Evolutionary conservation across 2,113 vertebrate species (phyloP), one percentile per base, ranked within the genome.

Genomic region (Mirounga angustirostris): DNA sequence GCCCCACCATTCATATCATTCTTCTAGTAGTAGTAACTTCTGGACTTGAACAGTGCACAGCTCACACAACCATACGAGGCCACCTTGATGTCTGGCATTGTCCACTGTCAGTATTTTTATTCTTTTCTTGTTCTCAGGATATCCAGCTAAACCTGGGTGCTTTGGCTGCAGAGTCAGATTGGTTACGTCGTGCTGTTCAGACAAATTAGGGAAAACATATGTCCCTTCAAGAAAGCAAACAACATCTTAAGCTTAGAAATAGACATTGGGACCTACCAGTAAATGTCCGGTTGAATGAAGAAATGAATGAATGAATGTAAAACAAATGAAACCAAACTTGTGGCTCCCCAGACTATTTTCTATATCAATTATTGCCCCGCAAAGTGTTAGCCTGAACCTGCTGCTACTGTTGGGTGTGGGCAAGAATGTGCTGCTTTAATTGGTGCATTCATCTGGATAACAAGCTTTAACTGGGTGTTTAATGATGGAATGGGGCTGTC

Each of bases 381-480:
- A 18, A 40, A 63, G 14, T 22, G 40, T 89, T 30, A n/a, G 14
- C 26, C 21, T 33, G 24, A 94, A 63, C 56, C 52, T 54, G 22
- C 36, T 73, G 56, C 56, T 40, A 8, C 59, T 61, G 22, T 46
- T 56, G 46, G 76, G 28, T 58, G 9, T 56, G 36, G 50, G 26
- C 69, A 58, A 26, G 58, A 80, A 26, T 26, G 11, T 28, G 22
- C 69, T 67, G n/a, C 7, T 91, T 85, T 94, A 92, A 93, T 84
- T 93, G 95, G 88, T 6, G 26, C 74, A 90, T 96, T 82, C 4
- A 4, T 97, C 95, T 92, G 63, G 87, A 63, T 95, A 92, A 94
- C 54, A 85, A 96, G 46, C 40, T 92, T 67, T 80, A 33, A 67
- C 73, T 80, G 74, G 6, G 52, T 58, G n/a, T 78, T 90, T 74